Evolutionary conservation across 1,140 invertebrate species (phyloP).

Genomic region (Dinothrombium tinctorium): DNA sequence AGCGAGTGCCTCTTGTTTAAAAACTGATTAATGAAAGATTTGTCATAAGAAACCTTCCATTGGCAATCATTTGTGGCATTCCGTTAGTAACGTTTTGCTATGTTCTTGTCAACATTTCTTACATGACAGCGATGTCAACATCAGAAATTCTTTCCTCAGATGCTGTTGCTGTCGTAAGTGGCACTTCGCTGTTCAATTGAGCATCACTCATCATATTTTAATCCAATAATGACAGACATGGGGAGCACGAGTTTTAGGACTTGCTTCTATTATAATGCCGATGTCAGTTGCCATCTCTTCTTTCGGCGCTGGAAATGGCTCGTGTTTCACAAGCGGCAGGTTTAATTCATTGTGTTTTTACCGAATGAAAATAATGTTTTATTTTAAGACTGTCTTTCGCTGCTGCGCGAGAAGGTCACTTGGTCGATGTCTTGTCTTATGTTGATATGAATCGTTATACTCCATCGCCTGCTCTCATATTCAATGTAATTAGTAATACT

Average conservation of each 20-base stretch:
- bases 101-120: slow-evolving; percentile 70
- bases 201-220: not conserved
- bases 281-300: slow-evolving; percentile 23
- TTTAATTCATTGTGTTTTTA: slow-evolving; percentile 16
- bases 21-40: slow-evolving; percentile 1
- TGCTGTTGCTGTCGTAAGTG: slow-evolving; percentile 64
- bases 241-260: slow-evolving; percentile 19
- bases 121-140: slow-evolving; percentile 59
- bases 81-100: slow-evolving; percentile 65
- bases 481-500: slow-evolving; percentile 29
- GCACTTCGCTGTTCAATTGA: slow-evolving; percentile 7
- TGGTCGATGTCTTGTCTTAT: slow-evolving; percentile 57
- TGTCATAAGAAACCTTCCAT: slow-evolving; percentile 52
- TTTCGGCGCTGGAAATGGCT: slow-evolving; percentile 24
- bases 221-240: slow-evolving; percentile 18
- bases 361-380: not conserved
- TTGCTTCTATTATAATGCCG: slow-evolving; percentile 21
- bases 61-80: slow-evolving; percentile 70
- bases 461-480: slow-evolving; percentile 52
- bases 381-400: slow-evolving; percentile 32
- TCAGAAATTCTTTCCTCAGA: slow-evolving; percentile 48
- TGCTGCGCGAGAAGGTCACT: slow-evolving; percentile 62
- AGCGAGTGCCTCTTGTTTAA: slow-evolving; percentile 17
- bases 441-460: slow-evolving; percentile 52
- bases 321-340: slow-evolving; percentile 21